phyloP scores from a whole-genome alignment of 2,797 vertebrate genomes.

The Megalops cyprinoides region DNA sequence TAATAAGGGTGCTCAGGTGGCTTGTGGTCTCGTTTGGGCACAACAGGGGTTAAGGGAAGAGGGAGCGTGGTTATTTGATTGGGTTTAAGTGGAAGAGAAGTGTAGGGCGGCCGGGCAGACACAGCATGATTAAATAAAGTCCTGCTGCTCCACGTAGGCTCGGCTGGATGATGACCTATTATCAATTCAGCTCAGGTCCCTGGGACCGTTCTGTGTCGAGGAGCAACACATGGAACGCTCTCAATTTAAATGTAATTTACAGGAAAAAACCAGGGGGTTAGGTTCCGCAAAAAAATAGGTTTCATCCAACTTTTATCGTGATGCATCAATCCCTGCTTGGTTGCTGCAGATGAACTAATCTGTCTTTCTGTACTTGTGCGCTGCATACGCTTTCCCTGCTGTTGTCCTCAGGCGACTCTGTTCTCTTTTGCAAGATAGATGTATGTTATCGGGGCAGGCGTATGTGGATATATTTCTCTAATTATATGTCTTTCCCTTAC shows the following conservation, averaged over 20 bases:
- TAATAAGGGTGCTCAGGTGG: neutral
- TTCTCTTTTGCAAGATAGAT: neutral
- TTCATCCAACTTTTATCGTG: neutral
- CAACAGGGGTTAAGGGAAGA: neutral
- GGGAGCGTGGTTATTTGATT: constrained; percentile 9
- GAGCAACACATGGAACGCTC: constrained; percentile 7
- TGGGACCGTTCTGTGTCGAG: neutral
- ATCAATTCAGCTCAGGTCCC: constrained; percentile 4
- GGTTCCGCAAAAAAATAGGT: neutral
- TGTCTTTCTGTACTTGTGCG: neutral
- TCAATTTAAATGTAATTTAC: neutral
- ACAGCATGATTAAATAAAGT: constrained; percentile 15
- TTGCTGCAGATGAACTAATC: neutral
- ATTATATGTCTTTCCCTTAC: neutral
- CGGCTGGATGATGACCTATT: constrained; percentile 4
- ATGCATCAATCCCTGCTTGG: neutral
- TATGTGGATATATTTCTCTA: too few species aligned
- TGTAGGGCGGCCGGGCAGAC: constrained; percentile 2
- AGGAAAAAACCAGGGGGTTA: neutral
- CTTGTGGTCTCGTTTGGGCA: neutral
- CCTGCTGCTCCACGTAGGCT: neutral
- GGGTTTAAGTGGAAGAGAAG: constrained; percentile 14
- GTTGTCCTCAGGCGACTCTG: constrained; percentile 4
- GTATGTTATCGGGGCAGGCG: neutral
- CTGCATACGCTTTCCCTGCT: neutral